Conservation (phyloP, 2,797 vertebrate species). For the Dipus sagitta region DNA sequence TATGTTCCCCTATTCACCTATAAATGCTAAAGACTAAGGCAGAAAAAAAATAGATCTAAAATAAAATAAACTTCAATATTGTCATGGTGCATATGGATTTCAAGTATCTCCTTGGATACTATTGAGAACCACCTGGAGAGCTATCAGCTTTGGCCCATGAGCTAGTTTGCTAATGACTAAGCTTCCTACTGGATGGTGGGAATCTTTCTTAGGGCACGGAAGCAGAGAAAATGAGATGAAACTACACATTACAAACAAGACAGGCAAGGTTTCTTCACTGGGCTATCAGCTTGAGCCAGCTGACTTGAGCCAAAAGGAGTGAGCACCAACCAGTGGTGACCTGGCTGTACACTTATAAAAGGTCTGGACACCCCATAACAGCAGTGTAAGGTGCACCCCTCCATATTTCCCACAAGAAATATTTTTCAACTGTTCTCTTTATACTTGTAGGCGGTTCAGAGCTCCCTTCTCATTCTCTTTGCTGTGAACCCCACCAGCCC, state of each 20-base stretch:
- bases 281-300: not conserved
- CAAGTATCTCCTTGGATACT: not conserved
- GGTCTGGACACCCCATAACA: no score
- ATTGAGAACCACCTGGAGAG: not conserved
- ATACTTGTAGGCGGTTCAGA: no score
- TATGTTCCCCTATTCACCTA: not conserved
- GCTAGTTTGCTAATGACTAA: not conserved
- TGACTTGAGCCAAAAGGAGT: not conserved
- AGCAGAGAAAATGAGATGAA: not conserved
- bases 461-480: no score
- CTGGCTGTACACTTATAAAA: not conserved
- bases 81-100: not conserved
- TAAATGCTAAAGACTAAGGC: not conserved
- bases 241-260: not conserved
- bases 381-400: no score
- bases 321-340: not conserved
- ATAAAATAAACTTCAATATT: slow-evolving; percentile 24
- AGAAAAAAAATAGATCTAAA: not conserved
- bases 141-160: not conserved
- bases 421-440: no score
- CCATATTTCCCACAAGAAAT: no score
- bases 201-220: not conserved
- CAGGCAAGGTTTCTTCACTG: not conserved
- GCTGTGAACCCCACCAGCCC: no score
- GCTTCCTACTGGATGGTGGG: not conserved